phyloP scores from a whole-genome alignment of 2,888 invertebrate species.

The Eristalis tenax region DNA sequence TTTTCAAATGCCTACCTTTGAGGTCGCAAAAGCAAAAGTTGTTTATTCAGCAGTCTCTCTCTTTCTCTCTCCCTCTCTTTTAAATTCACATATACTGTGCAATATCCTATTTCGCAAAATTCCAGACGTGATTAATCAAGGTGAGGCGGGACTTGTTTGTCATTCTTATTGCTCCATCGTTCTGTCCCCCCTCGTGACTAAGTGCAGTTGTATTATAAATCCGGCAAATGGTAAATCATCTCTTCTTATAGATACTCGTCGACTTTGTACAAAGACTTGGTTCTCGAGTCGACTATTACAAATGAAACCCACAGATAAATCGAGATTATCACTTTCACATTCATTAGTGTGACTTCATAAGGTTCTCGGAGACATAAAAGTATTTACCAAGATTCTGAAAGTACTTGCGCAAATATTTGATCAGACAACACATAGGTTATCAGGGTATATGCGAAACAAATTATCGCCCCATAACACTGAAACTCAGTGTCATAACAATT shows the following conservation, averaged over 20 bases:
- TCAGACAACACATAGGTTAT: constrained; percentile 4
- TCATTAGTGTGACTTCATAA: background rate
- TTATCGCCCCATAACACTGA: constrained; percentile 15
- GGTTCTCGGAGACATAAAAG: background rate
- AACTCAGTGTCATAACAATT: constrained; percentile 35
- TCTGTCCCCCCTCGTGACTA: background rate
- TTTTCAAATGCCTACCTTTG: background rate
- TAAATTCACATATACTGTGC: background rate
- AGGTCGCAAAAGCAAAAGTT: background rate
- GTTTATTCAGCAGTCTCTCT: background rate
- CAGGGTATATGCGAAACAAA: background rate
- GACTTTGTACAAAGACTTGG: background rate
- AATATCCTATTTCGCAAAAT: background rate
- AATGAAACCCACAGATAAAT: background rate
- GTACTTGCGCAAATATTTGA: constrained; percentile 39
- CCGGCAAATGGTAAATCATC: background rate
- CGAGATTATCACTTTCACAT: background rate
- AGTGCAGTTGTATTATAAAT: background rate
- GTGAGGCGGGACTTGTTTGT: background rate
- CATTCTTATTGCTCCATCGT: background rate
- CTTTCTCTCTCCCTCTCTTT: background rate
- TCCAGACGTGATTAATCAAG: background rate
- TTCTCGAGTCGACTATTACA: background rate
- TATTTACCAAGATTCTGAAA: background rate
- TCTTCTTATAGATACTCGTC: background rate